Evolutionary conservation across 2,113 vertebrate genomes (phyloP).

Genomic region (Fukomys damarensis): DNA sequence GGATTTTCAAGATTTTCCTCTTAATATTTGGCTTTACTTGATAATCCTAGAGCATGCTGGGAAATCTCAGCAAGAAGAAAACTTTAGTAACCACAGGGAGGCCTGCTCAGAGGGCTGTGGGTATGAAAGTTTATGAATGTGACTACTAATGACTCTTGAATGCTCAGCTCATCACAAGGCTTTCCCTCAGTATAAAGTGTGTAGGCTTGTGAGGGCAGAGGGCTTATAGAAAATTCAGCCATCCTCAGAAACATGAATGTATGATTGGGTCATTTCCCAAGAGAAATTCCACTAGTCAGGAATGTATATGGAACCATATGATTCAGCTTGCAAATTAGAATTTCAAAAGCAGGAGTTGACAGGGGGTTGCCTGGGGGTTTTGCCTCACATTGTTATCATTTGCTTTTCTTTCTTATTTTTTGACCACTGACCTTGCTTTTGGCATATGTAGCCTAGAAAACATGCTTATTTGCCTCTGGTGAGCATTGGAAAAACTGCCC

Average conservation of each 20-base stretch:
- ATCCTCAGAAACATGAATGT: constrained; percentile 55
- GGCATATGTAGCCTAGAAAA: background rate
- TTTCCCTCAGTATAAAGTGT: constrained; percentile 40
- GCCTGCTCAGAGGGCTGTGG: constrained; percentile 44
- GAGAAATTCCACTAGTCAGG: constrained; percentile 52
- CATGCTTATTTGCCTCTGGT: constrained; percentile 15
- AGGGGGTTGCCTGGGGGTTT: background rate
- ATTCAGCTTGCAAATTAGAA: constrained; percentile 45
- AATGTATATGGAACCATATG: constrained; percentile 45
- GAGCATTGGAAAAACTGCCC: background rate
- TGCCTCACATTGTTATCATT: constrained; percentile 42
- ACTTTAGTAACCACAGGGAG: constrained; percentile 74
- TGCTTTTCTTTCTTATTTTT: constrained; percentile 56
- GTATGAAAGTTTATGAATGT: constrained; percentile 56
- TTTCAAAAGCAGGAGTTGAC: constrained; percentile 68
- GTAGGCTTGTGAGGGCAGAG: constrained; percentile 25
- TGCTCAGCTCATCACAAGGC: constrained; percentile 47
- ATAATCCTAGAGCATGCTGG: constrained; percentile 80
- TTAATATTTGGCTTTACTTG: constrained; percentile 81
- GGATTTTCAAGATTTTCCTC: constrained; percentile 79
- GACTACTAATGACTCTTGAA: constrained; percentile 72
- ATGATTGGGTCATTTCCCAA: constrained; percentile 50
- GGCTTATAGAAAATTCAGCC: constrained; percentile 39
- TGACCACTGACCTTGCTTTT: constrained; percentile 21
- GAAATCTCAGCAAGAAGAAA: constrained; percentile 80